Percentiles rank a stretch among this genome's conserved stretches.
phyloP scores from a whole-genome alignment of 1,140 invertebrate genomes.

The Bombus fervidus region DNA sequence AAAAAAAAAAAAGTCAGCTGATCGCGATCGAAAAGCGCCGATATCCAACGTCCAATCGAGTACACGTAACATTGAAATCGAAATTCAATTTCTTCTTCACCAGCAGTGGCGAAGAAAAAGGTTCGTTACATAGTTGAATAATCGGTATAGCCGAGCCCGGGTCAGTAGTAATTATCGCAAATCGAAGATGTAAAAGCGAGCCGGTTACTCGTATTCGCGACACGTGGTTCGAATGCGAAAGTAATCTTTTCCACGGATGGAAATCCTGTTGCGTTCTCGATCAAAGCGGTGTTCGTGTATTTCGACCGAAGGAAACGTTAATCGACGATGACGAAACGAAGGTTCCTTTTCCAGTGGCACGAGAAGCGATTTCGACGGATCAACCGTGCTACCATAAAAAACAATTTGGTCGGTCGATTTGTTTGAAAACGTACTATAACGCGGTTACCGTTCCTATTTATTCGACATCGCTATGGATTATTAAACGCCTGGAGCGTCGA shows the following conservation, averaged over 20 bases:
- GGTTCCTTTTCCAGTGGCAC: background rate
- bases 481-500: background rate
- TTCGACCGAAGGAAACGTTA: background rate
- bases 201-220: background rate
- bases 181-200: no score
- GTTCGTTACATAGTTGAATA: no score
- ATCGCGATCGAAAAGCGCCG: no score
- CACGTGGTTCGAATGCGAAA: background rate
- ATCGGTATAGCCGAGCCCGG: no score
- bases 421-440: conserved; percentile 25
- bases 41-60: background rate
- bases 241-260: background rate
- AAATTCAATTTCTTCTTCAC: background rate
- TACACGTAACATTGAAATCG: background rate
- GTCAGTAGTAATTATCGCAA: no score
- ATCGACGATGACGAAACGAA: background rate
- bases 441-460: conserved; percentile 13
- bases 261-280: background rate
- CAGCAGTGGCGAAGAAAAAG: background rate
- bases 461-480: conserved; percentile 2
- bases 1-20: no score
- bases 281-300: background rate
- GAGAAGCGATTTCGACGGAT: background rate
- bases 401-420: conserved; percentile 28
- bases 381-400: background rate